Base-by-base conservation (phyloP, 2,113 vertebrate species). In the Tetrax tetrax region DNA sequence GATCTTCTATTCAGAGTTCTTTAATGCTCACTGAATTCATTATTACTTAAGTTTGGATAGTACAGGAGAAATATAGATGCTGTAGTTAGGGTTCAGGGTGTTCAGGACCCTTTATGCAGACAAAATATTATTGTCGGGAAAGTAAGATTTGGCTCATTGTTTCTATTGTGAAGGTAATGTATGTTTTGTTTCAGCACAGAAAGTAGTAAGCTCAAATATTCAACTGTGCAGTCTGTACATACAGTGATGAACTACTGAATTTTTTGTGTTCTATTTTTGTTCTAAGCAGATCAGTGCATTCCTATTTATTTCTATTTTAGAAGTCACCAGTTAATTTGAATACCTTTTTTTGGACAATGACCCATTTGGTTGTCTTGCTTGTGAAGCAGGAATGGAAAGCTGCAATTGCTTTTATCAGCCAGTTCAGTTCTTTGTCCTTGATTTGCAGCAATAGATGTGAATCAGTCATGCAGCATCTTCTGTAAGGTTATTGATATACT, bases 191-290 rank as follows among this genome's bases (percentile, higher is more conserved):
- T 89, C 59, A 76, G 19, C 33, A 64, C n/a, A 61, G 8, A 18
- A 84, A 65, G 12, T 33, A 66, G 16, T 25, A 79, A 80, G 17
- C 16, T 84, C 28, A 79, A 69, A 64, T 64, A 7, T 71, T 91
- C 33, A 63, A 0, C 35, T 89, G 29, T 72, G 50, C 15, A 72
- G 41, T n/a, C 27, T 81, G 15, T 66, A 28, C 25, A 48, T 22
- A 45, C 24, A 41, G 22, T 48, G 59, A 57, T 31, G 41, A 93
- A 22, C 8, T 53, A 59, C 29, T 4, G 7, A 85, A 7, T 13
- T 38, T 60, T 75, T 91, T 90, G 41, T 60, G 14, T 64, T 90
- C 45, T 86, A 77, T 90, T 93, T 97, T 93, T 93, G 51, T 74
- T 70, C 20, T 59, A 57, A 93, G 11, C 41, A 86, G 35, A 60